Conservation (phyloP, 2,888 invertebrate genomes). For the Papilio elwesi region DNA sequence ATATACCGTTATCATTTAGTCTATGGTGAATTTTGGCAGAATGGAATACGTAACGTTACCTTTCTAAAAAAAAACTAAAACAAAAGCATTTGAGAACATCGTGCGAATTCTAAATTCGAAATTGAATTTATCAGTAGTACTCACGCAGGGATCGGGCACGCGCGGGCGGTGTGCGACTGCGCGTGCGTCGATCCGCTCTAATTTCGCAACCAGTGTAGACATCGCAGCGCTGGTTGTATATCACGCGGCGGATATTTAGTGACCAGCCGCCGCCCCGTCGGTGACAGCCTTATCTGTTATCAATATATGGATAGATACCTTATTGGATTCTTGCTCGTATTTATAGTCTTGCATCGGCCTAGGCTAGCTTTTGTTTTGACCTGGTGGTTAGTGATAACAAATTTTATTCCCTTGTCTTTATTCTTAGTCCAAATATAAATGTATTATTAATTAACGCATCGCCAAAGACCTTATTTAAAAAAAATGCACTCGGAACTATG, state of each 20-base stretch:
- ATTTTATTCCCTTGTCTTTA: too few relatives aligned
- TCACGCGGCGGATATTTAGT: slow-evolving; percentile 73
- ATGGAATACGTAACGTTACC: slow-evolving; percentile 1
- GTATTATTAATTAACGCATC: too few relatives aligned
- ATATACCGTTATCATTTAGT: background rate
- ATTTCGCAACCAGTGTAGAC: slow-evolving; percentile 75
- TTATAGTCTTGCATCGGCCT: slow-evolving; percentile 55
- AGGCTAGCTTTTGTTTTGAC: slow-evolving; percentile 14
- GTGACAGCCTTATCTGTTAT: slow-evolving; percentile 82
- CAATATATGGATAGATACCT: slow-evolving; percentile 76
- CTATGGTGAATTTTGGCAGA: background rate
- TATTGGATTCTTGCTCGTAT: slow-evolving; percentile 63
- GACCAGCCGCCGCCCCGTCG: slow-evolving; percentile 71
- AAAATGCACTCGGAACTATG: too few relatives aligned
- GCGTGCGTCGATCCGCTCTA: slow-evolving; percentile 65
- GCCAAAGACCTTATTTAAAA: too few relatives aligned
- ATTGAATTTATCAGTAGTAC: slow-evolving; percentile 49
- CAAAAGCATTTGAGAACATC: slow-evolving; percentile 26
- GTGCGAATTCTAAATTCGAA: slow-evolving; percentile 44
- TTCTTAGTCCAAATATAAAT: too few relatives aligned
- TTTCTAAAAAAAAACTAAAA: background rate
- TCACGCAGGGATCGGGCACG: slow-evolving; percentile 49
- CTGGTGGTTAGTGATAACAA: too few relatives aligned
- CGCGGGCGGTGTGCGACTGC: slow-evolving; percentile 47
- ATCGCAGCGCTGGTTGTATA: slow-evolving; percentile 66